Evolutionary conservation across 2,888 invertebrate genomes (phyloP), one percentile per base, ranked within the genome.

Genomic region (Synanthedon vespiformis): DNA sequence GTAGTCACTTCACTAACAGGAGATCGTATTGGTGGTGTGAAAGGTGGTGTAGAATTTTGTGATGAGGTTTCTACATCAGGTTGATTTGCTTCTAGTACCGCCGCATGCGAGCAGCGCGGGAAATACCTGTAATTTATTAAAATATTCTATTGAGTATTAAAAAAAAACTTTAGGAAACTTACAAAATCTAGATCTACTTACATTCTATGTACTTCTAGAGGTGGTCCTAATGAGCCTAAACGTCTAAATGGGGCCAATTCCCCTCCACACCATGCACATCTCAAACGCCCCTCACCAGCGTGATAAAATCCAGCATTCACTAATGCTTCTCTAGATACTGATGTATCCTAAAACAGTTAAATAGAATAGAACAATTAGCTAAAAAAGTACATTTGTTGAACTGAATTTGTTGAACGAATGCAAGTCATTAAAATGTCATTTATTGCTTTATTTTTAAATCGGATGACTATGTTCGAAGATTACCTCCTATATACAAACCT

Each of bases 231-330:
- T 11, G 77, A 67, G 2, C 91, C 92, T n/a, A 83, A 78, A 66
- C 90, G 90, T 89, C 93, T 94, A 52, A 77, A 80, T 0, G 77
- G 73, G 8, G 91, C 84, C 44, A 93, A 83, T 56, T 91, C 88
- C 2, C 93, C 93, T 48, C 91, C 90, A 64, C 96, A 96, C 89
- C 92, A 96, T 1, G 93, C 94, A 76, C 96, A 96, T 57, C 93
- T 90, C 0, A 95, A 93, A 69, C 74, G 64, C 0, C 90, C 90
- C 44, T 89, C 88, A 57, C 93, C 91, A 2, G 93, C 85, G 68
- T 93, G 96, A 74, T 93, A 96, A 74, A 97, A 96, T 4, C 97
- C 97, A 50, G 95, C 94, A 70, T 88, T 90, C 1, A 95, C 96
- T 56, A 97, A 80, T 6, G 91, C 89, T 67, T 91, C 89, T 0